Evolutionary conservation across 2,797 vertebrate species (phyloP), one percentile per base, ranked within the genome.

Genomic region (Novumbra hubbsi): DNA sequence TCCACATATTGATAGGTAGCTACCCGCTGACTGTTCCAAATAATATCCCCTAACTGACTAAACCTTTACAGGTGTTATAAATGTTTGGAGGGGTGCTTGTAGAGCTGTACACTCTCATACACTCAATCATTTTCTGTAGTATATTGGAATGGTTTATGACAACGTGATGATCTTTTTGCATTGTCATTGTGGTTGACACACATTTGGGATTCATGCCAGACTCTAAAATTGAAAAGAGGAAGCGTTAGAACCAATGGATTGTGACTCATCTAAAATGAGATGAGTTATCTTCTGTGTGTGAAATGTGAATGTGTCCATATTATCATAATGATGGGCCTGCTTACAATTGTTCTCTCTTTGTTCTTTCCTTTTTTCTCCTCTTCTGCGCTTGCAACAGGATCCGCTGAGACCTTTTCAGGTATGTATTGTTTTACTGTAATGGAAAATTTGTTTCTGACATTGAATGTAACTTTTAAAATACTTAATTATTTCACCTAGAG

Each of bases 391-490:
- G 86, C 81, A 87, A 86, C 88, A 95, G 94, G 93, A 93, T 91
- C 92, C 82, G 89, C 94, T 87, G 92, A 94, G 91, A 90, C 81
- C 81, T 84, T 93, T 87, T 90, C 93, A 94, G 93, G 93, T 94
- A 94, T 78, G 81, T 69, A 38, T 65, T 69, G 70, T 52, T 64
- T 50, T 73, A 27, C 17, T 90, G 86, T 83, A 84, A 86, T 85
- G 87, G 86, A 80, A 77, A 68, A 80, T 84, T 79, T 57, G 77
- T 81, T 76, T 79, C 80, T 83, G 75, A 80, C 83, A 49, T 50
- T 70, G 21, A 11, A 14, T 14, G 12, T 1, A 14, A 3, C 41
- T 45, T 45, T 45, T 45, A 45, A 45, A 45, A 45, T 45, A 14
- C 12, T 45, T 45, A 45, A 45, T 7, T 45, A 3, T 45, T 45